phyloP scores from a whole-genome alignment of 1,140 invertebrate species.

The Cephus cinctus region DNA sequence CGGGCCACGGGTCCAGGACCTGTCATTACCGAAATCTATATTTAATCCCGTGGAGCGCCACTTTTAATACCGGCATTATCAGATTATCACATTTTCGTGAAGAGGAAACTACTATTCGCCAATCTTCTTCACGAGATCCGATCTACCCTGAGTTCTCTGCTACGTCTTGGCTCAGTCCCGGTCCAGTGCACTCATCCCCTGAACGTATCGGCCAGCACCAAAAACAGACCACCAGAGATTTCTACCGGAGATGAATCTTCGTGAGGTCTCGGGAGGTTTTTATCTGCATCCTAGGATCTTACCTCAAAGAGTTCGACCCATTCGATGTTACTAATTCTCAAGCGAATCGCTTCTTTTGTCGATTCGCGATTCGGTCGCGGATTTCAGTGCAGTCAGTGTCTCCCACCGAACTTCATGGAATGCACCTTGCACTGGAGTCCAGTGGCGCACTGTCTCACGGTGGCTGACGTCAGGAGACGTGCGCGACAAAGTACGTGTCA shows the following conservation, averaged over 20 bases:
- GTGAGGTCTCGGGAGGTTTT: too few species aligned
- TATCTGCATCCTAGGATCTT: slow-evolving; percentile 10
- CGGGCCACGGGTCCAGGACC: slow-evolving; percentile 12
- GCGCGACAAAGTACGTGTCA: slow-evolving; percentile 52
- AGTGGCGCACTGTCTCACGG: slow-evolving; percentile 25
- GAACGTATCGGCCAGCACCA: too few species aligned
- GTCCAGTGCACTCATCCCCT: too few species aligned
- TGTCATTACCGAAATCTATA: slow-evolving; percentile 44
- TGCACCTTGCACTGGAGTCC: background rate
- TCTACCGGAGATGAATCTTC: too few species aligned
- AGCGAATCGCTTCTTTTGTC: slow-evolving; percentile 16
- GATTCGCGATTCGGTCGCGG: slow-evolving; percentile 19
- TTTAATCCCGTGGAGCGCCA: slow-evolving; percentile 31
- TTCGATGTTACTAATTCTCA: slow-evolving; percentile 11
- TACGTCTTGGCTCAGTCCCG: too few species aligned
- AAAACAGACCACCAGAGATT: too few species aligned
- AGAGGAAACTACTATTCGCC: too few species aligned
- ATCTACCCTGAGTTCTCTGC: too few species aligned
- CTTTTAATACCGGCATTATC: slow-evolving; percentile 37
- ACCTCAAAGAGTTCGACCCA: slow-evolving; percentile 11
- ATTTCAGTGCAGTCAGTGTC: slow-evolving; percentile 13
- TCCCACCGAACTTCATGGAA: background rate
- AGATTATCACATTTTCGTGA: slow-evolving; percentile 29
- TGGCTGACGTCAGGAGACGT: slow-evolving; percentile 41
- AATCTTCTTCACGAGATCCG: too few species aligned